These are phyloP conservation scores for Tichodroma muraria DNA, from an alignment of 2,113 vertebrate species.

Conservation along the genomic window DNA sequence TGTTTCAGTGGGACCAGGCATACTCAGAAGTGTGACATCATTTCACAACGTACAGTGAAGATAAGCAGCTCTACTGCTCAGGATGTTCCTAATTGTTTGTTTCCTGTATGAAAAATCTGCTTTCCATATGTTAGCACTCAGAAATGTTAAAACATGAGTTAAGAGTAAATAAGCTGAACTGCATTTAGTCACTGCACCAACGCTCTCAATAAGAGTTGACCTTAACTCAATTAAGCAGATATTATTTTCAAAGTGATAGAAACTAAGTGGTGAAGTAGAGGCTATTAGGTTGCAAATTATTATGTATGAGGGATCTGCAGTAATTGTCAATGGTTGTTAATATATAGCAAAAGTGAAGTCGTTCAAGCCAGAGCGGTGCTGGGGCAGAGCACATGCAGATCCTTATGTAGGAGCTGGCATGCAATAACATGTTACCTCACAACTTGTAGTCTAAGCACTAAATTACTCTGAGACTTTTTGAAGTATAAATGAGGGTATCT, in stretches of 20 bases:
- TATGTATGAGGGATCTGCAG: background rate
- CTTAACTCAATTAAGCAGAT: slow-evolving; percentile 48
- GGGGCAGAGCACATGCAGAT: background rate
- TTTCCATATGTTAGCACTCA: background rate
- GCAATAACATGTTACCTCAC: background rate
- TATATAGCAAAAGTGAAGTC: background rate
- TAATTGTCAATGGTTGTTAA: background rate
- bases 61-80: background rate
- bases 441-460: background rate
- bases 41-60: background rate
- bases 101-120: slow-evolving; percentile 7
- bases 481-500: background rate
- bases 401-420: background rate
- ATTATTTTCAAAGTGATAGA: slow-evolving; percentile 53
- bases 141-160: background rate
- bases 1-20: background rate
- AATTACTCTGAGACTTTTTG: background rate
- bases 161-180: slow-evolving; percentile 15
- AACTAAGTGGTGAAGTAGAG: slow-evolving; percentile 6
- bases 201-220: background rate
- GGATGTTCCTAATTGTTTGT: background rate
- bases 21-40: background rate
- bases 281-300: slow-evolving; percentile 22
- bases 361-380: background rate
- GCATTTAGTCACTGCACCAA: slow-evolving; percentile 25